phyloP scores from a whole-genome alignment of 2,797 vertebrate genomes.

The Sebastes oblongus region DNA sequence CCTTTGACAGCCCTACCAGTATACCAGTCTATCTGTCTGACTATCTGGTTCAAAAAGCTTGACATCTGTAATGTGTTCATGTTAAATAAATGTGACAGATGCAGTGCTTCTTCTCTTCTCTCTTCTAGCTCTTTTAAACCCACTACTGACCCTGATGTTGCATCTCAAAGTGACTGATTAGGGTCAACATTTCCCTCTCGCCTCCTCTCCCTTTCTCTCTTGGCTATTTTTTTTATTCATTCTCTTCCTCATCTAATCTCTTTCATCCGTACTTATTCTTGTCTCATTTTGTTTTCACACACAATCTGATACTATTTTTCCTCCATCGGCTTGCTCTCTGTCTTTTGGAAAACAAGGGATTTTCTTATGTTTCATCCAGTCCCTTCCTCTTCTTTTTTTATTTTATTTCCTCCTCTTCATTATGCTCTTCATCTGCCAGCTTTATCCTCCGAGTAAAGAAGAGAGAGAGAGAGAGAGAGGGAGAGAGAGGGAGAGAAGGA shows the following conservation, averaged over 20 bases:
- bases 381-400: not conserved
- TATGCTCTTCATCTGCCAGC: slow-evolving; percentile 52
- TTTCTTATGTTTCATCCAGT: not conserved
- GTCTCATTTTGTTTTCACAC: not conserved
- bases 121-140: not conserved
- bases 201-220: not conserved
- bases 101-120: not conserved
- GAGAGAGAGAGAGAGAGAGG: not conserved
- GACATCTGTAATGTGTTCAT: not conserved
- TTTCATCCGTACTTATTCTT: not conserved
- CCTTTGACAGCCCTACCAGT: not conserved
- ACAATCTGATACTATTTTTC: slow-evolving; percentile 1
- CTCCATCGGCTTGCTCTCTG: not conserved
- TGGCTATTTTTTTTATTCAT: not conserved
- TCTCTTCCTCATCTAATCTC: not conserved
- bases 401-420: slow-evolving; percentile 35
- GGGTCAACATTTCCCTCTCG: slow-evolving; percentile 31
- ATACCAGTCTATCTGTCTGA: not conserved
- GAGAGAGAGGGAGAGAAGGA: not conserved
- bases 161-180: slow-evolving; percentile 53
- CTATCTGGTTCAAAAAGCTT: not conserved
- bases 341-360: not conserved
- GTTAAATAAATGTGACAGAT: slow-evolving; percentile 21
- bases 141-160: slow-evolving; percentile 34
- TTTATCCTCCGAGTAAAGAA: slow-evolving; percentile 45